Conservation (phyloP, 2,888 invertebrate species). For the Limnephilus marmoratus region DNA sequence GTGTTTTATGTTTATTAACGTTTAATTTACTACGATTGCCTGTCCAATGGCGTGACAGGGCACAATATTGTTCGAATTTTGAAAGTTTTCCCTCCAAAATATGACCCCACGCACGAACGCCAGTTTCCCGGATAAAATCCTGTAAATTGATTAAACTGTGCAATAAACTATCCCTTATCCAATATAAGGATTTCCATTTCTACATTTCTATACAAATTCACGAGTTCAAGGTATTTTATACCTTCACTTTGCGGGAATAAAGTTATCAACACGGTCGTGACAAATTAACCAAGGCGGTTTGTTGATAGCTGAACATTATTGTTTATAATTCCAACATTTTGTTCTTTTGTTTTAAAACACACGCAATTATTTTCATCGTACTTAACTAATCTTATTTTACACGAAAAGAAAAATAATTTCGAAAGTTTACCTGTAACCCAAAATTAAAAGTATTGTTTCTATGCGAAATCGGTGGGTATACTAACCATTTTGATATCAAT, state of each 20-base stretch:
- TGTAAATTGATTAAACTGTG: conserved; percentile 51
- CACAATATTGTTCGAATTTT: conserved; percentile 46
- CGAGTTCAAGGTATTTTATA: conserved; percentile 38
- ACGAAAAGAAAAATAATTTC: not conserved
- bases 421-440: not conserved
- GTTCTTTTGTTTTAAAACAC: not conserved
- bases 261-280: conserved; percentile 18
- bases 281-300: conserved; percentile 34
- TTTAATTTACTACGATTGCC: conserved; percentile 57
- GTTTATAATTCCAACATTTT: conserved; percentile 16
- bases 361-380: not conserved
- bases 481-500: not conserved
- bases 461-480: not conserved
- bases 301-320: not conserved
- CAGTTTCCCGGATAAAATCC: conserved; percentile 47
- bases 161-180: conserved; percentile 52
- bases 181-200: not conserved
- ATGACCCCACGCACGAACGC: conserved; percentile 38
- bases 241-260: conserved; percentile 13
- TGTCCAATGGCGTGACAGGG: conserved; percentile 53
- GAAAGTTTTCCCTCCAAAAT: conserved; percentile 49
- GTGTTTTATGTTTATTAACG: conserved; percentile 61
- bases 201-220: conserved; percentile 34
- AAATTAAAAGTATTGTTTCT: not conserved
- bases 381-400: not conserved